phyloP scores from a whole-genome alignment of 2,888 invertebrate genomes.

The Eulithis testata region DNA sequence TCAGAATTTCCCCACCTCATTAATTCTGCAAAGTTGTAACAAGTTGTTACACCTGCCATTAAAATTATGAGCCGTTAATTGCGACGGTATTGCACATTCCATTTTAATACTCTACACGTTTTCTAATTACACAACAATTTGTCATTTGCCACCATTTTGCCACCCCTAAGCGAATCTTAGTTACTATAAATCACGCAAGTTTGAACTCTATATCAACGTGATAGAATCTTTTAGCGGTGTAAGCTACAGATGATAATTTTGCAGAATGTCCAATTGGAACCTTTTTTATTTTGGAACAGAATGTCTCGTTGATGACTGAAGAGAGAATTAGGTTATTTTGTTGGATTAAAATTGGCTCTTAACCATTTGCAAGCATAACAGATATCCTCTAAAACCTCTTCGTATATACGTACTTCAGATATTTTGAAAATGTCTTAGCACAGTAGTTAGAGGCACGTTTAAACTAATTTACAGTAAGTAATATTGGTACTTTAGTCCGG shows the following conservation, averaged over 20 bases:
- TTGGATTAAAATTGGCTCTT: too few species aligned
- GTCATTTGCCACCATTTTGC: slow-evolving; percentile 41
- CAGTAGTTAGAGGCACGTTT: too few species aligned
- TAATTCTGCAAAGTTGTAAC: slow-evolving; percentile 25
- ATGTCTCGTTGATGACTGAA: not conserved
- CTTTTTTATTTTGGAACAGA: slow-evolving; percentile 6
- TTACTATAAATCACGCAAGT: slow-evolving; percentile 7
- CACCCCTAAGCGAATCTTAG: slow-evolving; percentile 33
- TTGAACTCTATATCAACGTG: slow-evolving; percentile 12
- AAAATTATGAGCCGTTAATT: slow-evolving; percentile 40
- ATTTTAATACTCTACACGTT: slow-evolving; percentile 43
- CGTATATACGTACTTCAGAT: too few species aligned
- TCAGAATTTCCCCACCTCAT: slow-evolving; percentile 19
- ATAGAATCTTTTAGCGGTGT: not conserved
- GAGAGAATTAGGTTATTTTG: not conserved
- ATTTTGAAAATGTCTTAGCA: too few species aligned
- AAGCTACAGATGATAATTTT: slow-evolving; percentile 17
- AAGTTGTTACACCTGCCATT: slow-evolving; percentile 36
- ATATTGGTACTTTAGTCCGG: too few species aligned
- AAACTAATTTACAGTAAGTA: too few species aligned
- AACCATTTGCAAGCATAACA: too few species aligned
- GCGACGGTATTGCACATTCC: slow-evolving; percentile 39
- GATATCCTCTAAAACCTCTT: too few species aligned
- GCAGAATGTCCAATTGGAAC: slow-evolving; percentile 14
- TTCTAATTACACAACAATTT: slow-evolving; percentile 44